Evolutionary conservation across 2,797 vertebrate genomes (phyloP).

Genomic region (Sebastes oblongus): DNA sequence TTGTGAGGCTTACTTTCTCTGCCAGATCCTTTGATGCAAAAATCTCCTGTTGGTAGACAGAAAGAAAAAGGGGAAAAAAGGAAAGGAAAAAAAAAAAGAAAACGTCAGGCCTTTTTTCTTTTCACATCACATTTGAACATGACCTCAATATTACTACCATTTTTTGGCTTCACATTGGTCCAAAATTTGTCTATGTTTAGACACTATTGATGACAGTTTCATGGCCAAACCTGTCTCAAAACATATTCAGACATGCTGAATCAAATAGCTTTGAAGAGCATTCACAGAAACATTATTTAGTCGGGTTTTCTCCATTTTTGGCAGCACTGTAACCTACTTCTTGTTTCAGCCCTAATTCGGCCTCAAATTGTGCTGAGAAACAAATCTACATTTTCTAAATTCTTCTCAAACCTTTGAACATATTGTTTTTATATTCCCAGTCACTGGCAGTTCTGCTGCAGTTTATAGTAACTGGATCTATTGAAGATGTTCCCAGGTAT

Average conservation of each 20-base stretch:
- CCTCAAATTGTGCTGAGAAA: not conserved
- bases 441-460: constrained; percentile 2
- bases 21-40: constrained; percentile 74
- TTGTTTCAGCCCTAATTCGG: not conserved
- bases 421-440: not conserved
- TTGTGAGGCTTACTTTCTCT: constrained; percentile 76
- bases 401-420: not conserved
- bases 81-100: not conserved
- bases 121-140: not conserved
- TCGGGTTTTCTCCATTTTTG: not conserved
- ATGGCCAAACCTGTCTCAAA: constrained; percentile 1
- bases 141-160: not conserved
- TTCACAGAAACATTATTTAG: constrained; percentile 10
- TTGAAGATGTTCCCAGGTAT: constrained; percentile 6
- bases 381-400: not conserved
- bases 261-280: constrained; percentile 8
- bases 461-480: not conserved
- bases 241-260: not conserved
- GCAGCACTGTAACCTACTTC: not conserved
- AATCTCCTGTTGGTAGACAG: constrained; percentile 64
- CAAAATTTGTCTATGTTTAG: constrained; percentile 5
- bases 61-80: not conserved
- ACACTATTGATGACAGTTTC: not conserved
- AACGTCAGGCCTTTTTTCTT: not conserved
- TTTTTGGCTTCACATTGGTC: not conserved